phyloP scores from a whole-genome alignment of 2,797 vertebrate genomes.

The Sciaenops ocellatus region DNA sequence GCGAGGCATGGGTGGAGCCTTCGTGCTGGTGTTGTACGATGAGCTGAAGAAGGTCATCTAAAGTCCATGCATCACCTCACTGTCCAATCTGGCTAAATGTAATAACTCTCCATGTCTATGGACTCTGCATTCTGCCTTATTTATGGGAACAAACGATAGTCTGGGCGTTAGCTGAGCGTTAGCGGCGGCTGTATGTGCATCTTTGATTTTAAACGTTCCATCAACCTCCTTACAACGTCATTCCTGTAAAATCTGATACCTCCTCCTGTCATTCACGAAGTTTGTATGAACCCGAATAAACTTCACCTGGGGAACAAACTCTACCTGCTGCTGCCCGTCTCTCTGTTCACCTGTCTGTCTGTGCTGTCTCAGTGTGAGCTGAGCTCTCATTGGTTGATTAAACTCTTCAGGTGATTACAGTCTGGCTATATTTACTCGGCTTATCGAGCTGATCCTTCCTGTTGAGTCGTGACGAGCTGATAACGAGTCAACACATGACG shows the following conservation, averaged over 20 bases:
- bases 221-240: slow-evolving; percentile 79
- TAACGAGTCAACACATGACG: too few relatives aligned
- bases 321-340: slow-evolving; percentile 70
- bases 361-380: neutral
- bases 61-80: slow-evolving; percentile 79
- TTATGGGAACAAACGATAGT: slow-evolving; percentile 85
- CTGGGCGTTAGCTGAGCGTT: slow-evolving; percentile 80
- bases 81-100: slow-evolving; percentile 88
- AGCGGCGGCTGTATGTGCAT: slow-evolving; percentile 80
- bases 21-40: slow-evolving; percentile 96
- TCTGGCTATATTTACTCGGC: too few relatives aligned
- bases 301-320: slow-evolving; percentile 84
- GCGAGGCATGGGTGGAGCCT: slow-evolving; percentile 94
- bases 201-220: slow-evolving; percentile 81
- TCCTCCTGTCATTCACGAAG: slow-evolving; percentile 80
- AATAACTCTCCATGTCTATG: slow-evolving; percentile 88
- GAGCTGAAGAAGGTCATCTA: slow-evolving; percentile 96
- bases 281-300: slow-evolving; percentile 86
- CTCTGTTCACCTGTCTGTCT: neutral
- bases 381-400: too few relatives aligned
- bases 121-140: slow-evolving; percentile 89
- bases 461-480: too few relatives aligned
- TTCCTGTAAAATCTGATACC: slow-evolving; percentile 82
- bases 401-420: too few relatives aligned
- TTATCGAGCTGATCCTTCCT: too few relatives aligned